Evolutionary conservation across 2,888 invertebrate species (phyloP).

Genomic region (Monochamus alternatus): DNA sequence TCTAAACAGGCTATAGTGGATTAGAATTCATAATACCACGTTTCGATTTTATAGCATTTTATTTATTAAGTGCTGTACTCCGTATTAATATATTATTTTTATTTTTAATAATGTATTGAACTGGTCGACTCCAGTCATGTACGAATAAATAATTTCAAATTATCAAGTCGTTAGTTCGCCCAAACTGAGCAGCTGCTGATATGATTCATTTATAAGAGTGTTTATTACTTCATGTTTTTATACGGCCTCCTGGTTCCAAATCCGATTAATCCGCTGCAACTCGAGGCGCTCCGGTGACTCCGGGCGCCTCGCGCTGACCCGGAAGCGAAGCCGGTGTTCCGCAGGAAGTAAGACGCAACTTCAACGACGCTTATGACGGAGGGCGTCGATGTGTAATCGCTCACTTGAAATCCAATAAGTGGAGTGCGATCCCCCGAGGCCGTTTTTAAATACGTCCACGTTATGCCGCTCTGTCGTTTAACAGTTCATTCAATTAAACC

Average conservation of each 20-base stretch:
- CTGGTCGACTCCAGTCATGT: too few species aligned
- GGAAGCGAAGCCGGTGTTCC: conserved; percentile 42
- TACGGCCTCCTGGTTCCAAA: conserved; percentile 70
- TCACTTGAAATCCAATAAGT: conserved; percentile 49
- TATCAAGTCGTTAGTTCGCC: too few species aligned
- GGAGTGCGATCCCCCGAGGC: conserved; percentile 48
- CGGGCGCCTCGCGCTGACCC: conserved; percentile 44
- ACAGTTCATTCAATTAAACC: conserved; percentile 51
- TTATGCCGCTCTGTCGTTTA: conserved; percentile 49
- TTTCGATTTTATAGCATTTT: too few species aligned
- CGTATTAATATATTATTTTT: too few species aligned
- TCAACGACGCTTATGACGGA: conserved; percentile 44
- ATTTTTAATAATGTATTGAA: too few species aligned
- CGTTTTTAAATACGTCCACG: conserved; percentile 54
- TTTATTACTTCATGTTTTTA: conserved; percentile 60
- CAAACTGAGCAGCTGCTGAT: too few species aligned
- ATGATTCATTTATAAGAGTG: too few species aligned
- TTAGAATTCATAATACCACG: too few species aligned
- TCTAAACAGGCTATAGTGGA: too few species aligned
- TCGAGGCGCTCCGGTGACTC: conserved; percentile 23
- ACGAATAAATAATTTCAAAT: too few species aligned
- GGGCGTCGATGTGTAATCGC: conserved; percentile 51
- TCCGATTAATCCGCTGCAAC: conserved; percentile 67
- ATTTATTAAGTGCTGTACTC: too few species aligned
- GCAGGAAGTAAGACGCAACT: conserved; percentile 53